A percentile compares a stretch with the other conserved stretches of the same genome.
These are phyloP conservation scores for Tinamus guttatus DNA, from an alignment of 2,113 vertebrate genomes.

Conservation along the genomic window DNA sequence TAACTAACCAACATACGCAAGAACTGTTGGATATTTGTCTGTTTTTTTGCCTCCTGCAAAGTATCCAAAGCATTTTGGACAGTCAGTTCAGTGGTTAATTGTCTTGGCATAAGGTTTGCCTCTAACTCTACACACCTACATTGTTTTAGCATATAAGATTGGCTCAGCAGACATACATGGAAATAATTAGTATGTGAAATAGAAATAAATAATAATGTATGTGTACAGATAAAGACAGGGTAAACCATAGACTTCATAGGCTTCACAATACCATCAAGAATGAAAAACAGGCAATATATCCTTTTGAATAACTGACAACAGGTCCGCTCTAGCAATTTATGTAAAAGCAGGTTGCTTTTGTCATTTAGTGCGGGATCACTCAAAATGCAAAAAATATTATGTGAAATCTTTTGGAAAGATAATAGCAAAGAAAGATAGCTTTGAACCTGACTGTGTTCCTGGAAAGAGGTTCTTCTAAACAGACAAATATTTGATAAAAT, in stretches of 20 bases:
- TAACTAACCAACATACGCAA: not conserved
- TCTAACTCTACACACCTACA: not conserved
- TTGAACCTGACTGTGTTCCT: not conserved
- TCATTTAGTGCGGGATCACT: not conserved
- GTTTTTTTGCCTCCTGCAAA: not conserved
- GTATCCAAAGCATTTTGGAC: not conserved
- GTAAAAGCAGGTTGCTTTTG: not conserved
- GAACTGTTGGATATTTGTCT: not conserved
- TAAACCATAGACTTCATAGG: not conserved
- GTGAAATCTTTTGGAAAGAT: constrained; percentile 20
- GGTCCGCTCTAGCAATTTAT: not conserved
- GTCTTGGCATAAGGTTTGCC: not conserved
- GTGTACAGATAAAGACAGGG: not conserved
- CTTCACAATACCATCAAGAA: not conserved
- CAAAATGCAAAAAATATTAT: constrained; percentile 13
- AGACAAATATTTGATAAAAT: not conserved
- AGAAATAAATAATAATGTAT: not conserved
- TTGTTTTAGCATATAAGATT: not conserved
- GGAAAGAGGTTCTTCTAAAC: not conserved
- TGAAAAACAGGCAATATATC: not conserved
- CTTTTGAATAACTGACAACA: not conserved
- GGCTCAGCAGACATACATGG: accelerated
- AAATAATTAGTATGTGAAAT: not conserved
- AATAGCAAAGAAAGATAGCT: not conserved
- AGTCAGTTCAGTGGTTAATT: not conserved